Evolutionary conservation across 2,113 vertebrate species (phyloP), one percentile per base, ranked within the genome.

Genomic region (Leucopsar rothschildi): DNA sequence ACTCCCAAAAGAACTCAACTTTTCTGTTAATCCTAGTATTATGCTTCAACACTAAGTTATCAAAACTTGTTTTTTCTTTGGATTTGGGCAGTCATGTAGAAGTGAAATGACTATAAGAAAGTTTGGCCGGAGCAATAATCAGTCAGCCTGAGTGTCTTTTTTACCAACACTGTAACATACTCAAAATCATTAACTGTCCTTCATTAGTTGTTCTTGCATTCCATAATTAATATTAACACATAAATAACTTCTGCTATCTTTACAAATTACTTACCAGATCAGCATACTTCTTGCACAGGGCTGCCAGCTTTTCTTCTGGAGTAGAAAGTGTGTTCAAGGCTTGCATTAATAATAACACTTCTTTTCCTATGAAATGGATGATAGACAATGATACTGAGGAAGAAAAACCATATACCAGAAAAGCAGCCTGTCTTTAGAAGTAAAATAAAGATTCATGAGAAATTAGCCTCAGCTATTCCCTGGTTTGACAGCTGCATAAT

Each of bases 251-350:
- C 63, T 80, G 70, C 39, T 69, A 4, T 93, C 87, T 90, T 90
- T 63, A 86, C 56, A 90, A 75, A 96, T 91, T 95, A 98, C 99
- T 98, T 97, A 99, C 99, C 96, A 99, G 98, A 97, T 99, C 99
- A 70, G 99, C 99, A 85, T 99, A 99, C 96, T 99, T 99, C 98
- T 99, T 99, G 98, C 99, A 99, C 94, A 99, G 96, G 94, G 99
- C 99, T 82, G 99, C 99, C 92, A 99, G 97, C 91, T 99, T 99
- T 97, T 99, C 99, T 93, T 99, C 99, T 40, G 99, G 99, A 83
- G 99, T 99, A 85, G 98, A 97, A 50, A 99, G 98, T 5, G 99
- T 98, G 90, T 99, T 99, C 93, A 99, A 98, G 31, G 99, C 99
- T 97, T 99, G 99, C 99, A 99, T 99, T 97, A 99, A 88, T 93